These are phyloP conservation scores for Chauna torquata DNA, from an alignment of 2,113 vertebrate species.

Conservation along the genomic window DNA sequence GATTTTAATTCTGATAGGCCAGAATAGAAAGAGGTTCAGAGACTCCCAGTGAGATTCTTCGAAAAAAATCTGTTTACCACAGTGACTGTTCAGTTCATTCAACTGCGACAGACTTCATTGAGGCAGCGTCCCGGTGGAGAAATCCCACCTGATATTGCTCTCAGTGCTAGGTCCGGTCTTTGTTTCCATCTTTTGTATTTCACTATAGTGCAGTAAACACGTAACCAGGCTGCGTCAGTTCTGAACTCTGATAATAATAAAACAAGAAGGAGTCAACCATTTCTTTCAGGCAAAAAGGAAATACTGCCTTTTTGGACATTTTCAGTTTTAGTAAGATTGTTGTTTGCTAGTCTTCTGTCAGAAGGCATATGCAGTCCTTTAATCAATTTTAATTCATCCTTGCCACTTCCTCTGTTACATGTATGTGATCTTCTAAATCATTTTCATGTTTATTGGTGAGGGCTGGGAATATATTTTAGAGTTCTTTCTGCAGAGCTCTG, in stretches of 20 bases:
- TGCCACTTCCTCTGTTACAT: background rate
- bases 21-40: background rate
- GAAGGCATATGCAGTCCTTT: background rate
- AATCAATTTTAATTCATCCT: background rate
- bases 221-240: background rate
- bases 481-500: background rate
- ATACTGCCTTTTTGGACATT: background rate
- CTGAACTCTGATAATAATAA: background rate
- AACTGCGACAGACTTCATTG: background rate
- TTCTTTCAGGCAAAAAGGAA: background rate
- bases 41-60: background rate
- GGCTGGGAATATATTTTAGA: background rate
- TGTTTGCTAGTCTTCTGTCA: background rate
- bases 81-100: background rate
- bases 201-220: background rate
- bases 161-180: background rate
- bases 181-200: background rate
- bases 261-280: background rate
- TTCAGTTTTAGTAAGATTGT: background rate
- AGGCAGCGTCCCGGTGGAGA: background rate
- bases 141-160: background rate
- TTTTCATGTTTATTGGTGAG: background rate
- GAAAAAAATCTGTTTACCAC: background rate
- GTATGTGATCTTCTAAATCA: background rate
- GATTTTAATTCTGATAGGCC: background rate